Evolutionary conservation across 2,888 invertebrate species (phyloP).

Genomic region (Notodonta dromedarius): DNA sequence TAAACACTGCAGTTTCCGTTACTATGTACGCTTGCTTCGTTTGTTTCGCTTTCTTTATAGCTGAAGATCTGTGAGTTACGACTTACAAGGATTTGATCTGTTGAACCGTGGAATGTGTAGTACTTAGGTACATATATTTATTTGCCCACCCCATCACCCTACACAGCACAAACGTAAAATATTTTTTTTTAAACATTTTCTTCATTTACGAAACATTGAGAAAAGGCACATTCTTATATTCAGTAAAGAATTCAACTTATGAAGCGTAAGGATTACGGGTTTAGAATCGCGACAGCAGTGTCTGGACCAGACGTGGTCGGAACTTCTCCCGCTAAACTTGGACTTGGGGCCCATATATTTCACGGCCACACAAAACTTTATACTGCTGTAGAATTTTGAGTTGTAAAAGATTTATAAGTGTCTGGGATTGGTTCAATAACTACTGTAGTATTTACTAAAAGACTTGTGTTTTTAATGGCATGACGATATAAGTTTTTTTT

Average conservation of each 20-base stretch:
- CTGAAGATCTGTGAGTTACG: background rate
- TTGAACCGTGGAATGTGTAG: no score
- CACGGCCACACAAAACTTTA: conserved; percentile 51
- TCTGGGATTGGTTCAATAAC: conserved; percentile 13
- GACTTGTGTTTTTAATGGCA: no score
- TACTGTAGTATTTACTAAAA: background rate
- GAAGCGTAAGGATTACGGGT: conserved; percentile 43
- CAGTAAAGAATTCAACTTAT: conserved; percentile 27
- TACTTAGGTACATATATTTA: no score
- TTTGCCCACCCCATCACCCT: no score
- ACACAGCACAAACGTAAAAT: no score
- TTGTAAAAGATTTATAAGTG: conserved; percentile 35
- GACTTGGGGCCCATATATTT: conserved; percentile 46
- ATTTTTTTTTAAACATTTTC: no score
- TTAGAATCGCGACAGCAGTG: conserved; percentile 35
- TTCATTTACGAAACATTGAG: background rate
- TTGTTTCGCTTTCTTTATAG: conserved; percentile 1
- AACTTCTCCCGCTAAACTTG: conserved; percentile 38
- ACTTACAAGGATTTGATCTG: background rate
- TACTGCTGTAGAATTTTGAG: conserved; percentile 37
- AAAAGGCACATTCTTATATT: background rate
- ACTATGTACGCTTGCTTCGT: background rate
- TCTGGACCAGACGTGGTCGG: conserved; percentile 37
- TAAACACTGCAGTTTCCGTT: conserved; percentile 27
- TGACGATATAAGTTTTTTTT: no score